phyloP scores from a whole-genome alignment of 1,140 invertebrate genomes.

The Ostrea denselamellosa region DNA sequence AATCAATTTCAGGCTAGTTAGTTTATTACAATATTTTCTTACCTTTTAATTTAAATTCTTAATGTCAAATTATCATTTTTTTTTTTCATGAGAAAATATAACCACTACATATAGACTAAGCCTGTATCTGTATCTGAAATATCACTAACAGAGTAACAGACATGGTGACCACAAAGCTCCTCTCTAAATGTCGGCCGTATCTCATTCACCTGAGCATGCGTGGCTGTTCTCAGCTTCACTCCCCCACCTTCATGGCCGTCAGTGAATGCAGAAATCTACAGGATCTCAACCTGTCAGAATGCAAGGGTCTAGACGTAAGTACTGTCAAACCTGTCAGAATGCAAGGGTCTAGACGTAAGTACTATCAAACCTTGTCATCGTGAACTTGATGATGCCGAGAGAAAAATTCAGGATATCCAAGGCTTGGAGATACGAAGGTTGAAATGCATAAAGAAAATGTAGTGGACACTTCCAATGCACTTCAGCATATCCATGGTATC shows the following conservation, averaged over 20 bases:
- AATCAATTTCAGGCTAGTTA: no score
- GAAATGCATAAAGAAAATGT: no score
- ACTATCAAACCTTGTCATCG: background rate
- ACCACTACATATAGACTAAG: no score
- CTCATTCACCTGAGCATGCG: slow-evolving; percentile 77
- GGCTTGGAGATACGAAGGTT: no score
- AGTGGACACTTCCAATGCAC: no score
- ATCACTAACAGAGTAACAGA: slow-evolving; percentile 73
- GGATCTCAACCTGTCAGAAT: slow-evolving; percentile 79
- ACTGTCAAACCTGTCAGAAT: background rate
- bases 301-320: slow-evolving; percentile 76
- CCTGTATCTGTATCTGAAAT: background rate
- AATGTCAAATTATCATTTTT: no score
- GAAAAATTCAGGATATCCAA: no score
- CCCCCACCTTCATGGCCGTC: slow-evolving; percentile 72
- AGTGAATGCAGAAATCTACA: slow-evolving; percentile 79
- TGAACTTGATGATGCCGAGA: background rate
- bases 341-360: background rate
- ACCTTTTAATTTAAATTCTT: no score
- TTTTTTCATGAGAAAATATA: no score
- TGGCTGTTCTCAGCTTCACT: slow-evolving; percentile 68
- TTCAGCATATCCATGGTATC: no score
- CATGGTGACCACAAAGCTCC: slow-evolving; percentile 68
- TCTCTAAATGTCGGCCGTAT: slow-evolving; percentile 76
- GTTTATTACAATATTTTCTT: no score